Evolutionary conservation across 2,797 vertebrate species (phyloP).

Genomic region (Hydrophis major): DNA sequence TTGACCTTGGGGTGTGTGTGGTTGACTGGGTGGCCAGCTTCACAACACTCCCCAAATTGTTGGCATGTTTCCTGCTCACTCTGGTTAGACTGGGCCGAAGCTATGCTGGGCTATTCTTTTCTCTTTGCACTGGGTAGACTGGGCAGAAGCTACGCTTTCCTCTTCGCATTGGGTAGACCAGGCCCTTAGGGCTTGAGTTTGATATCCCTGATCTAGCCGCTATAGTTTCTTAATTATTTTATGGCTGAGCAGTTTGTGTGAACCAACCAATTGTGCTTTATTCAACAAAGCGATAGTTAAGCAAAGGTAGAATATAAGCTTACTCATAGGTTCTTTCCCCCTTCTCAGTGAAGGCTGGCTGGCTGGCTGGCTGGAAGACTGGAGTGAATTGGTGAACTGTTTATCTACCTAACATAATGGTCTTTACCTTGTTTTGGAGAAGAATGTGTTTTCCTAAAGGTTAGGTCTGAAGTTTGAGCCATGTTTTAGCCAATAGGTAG

Average conservation of each 20-base stretch:
- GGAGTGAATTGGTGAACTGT: neutral
- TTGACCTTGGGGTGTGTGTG: no score
- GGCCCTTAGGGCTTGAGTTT: no score
- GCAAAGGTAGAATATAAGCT: neutral
- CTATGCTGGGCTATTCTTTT: no score
- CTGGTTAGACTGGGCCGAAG: no score
- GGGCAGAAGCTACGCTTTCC: no score
- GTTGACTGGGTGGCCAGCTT: no score
- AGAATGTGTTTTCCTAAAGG: no score
- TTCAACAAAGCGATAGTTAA: neutral
- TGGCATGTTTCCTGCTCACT: no score
- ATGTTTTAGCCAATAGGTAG: neutral
- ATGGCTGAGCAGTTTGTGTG: neutral
- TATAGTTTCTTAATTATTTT: neutral
- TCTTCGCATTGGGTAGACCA: no score
- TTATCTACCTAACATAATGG: neutral
- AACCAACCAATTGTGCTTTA: neutral
- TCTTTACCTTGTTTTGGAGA: neutral
- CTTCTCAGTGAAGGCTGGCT: neutral
- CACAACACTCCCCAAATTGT: no score
- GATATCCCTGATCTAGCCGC: no score
- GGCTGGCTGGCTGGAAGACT: neutral
- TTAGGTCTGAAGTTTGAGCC: neutral
- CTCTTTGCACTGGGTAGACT: no score
- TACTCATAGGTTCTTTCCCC: neutral